Evolutionary conservation across 2,113 vertebrate genomes (phyloP).

Genomic region (Cinclus cinclus): DNA sequence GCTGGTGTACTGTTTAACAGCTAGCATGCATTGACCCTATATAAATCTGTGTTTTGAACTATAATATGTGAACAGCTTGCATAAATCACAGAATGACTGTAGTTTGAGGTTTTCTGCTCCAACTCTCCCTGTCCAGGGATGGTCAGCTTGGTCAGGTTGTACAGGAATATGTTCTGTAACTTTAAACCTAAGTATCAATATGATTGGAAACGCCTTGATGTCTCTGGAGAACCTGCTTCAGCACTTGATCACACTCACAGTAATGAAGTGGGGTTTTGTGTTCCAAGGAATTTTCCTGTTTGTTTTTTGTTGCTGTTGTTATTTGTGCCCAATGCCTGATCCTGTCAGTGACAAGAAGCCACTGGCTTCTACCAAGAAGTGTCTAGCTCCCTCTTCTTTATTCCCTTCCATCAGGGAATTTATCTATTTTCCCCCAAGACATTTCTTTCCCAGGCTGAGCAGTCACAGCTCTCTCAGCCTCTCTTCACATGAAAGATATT

Average conservation of each 20-base stretch:
- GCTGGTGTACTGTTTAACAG: neutral
- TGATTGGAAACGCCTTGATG: rapidly evolving
- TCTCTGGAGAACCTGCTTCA: neutral
- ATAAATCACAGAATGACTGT: neutral
- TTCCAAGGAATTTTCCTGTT: neutral
- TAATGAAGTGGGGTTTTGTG: neutral
- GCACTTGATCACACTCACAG: neutral
- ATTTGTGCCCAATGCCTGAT: neutral
- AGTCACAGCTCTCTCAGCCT: neutral
- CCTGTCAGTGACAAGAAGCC: neutral
- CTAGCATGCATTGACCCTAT: neutral
- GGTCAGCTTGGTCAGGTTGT: neutral
- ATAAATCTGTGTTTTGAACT: neutral
- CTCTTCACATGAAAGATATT: neutral
- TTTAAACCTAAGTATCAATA: neutral
- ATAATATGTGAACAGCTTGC: neutral
- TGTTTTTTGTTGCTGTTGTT: neutral
- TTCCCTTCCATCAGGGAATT: neutral
- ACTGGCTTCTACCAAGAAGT: neutral
- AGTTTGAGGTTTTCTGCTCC: neutral
- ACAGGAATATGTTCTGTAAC: neutral
- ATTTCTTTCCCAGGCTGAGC: neutral
- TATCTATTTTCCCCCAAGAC: rapidly evolving
- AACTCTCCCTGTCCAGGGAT: neutral
- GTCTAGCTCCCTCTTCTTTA: neutral